These are phyloP conservation scores for Drosophila ambigua DNA, from an alignment of 1,140 invertebrate genomes.

Conservation along the genomic window DNA sequence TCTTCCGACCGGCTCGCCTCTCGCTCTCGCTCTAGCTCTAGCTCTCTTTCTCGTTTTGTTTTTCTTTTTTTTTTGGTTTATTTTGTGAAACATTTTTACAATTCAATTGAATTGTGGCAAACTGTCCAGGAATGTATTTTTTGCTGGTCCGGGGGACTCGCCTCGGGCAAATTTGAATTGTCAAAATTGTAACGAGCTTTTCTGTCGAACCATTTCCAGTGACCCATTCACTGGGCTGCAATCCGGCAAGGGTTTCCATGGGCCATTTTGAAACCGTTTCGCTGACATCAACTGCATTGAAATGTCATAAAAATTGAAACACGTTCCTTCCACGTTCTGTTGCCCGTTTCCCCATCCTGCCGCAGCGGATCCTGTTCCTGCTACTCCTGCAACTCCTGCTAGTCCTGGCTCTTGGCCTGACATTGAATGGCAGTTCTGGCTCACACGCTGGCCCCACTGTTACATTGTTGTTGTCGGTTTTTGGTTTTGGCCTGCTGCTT, in stretches of 20 bases:
- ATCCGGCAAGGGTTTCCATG: neutral
- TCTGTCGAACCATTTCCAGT: constrained; percentile 2
- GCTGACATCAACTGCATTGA: constrained; percentile 80
- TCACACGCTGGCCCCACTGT: constrained; percentile 5
- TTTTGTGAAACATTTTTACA: constrained; percentile 47
- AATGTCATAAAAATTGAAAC: constrained; percentile 82
- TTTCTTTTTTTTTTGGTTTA: constrained; percentile 21
- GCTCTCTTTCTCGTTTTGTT: constrained; percentile 5
- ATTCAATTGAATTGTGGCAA: constrained; percentile 75
- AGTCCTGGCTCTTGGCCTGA: constrained; percentile 31
- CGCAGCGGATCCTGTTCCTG: constrained; percentile 4
- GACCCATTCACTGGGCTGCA: neutral
- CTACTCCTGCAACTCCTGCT: neutral
- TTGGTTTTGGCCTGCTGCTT: constrained; percentile 59
- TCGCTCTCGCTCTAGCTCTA: neutral
- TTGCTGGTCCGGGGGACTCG: constrained; percentile 16
- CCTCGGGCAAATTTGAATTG: constrained; percentile 71
- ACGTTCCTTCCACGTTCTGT: constrained; percentile 57
- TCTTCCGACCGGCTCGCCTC: neutral
- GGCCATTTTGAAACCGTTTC: constrained; percentile 54
- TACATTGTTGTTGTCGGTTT: constrained; percentile 30
- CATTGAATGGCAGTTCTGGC: constrained; percentile 55
- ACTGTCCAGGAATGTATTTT: constrained; percentile 63
- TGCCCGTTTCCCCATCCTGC: constrained; percentile 13
- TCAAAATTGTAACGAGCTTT: constrained; percentile 75